These are phyloP conservation scores for Bombus vancouverensis DNA, from an alignment of 1,140 invertebrate genomes.

Conservation along the genomic window DNA sequence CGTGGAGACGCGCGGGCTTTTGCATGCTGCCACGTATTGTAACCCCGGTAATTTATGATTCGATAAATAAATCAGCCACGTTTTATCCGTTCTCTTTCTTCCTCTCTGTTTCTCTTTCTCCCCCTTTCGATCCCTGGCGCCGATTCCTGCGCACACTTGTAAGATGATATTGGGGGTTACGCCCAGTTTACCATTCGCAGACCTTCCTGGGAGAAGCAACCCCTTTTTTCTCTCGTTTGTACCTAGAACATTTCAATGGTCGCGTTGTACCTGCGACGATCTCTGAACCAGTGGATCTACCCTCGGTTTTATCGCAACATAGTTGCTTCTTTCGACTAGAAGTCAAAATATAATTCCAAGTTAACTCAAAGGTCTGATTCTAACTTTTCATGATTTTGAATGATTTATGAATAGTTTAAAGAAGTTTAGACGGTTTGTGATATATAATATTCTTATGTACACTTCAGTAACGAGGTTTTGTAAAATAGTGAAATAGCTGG, in stretches of 20 bases:
- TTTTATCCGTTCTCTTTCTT: slow-evolving; percentile 38
- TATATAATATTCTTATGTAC: not conserved
- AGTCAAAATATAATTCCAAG: not conserved
- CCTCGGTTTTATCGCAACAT: not conserved
- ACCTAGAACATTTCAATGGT: slow-evolving; percentile 32
- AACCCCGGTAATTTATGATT: slow-evolving; percentile 79
- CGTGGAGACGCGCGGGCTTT: slow-evolving; percentile 53
- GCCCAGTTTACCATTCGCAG: slow-evolving; percentile 59
- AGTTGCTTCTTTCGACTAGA: not conserved
- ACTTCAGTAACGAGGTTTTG: not conserved
- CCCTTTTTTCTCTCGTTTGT: not conserved
- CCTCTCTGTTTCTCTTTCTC: not conserved
- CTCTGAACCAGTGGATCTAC: not conserved
- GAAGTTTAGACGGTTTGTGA: not conserved
- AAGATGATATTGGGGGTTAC: slow-evolving; percentile 74
- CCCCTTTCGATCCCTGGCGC: slow-evolving; percentile 29
- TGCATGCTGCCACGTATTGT: slow-evolving; percentile 73
- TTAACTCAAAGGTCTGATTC: not conserved
- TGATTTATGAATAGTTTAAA: not conserved
- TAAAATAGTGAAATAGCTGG: not conserved
- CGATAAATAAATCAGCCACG: slow-evolving; percentile 78
- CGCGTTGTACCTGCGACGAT: slow-evolving; percentile 14
- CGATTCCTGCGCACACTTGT: slow-evolving; percentile 69
- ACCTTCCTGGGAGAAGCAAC: slow-evolving; percentile 37
- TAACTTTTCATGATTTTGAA: not conserved